Percentiles rank a stretch among this genome's conserved stretches.
Conservation (phyloP, 2,113 vertebrate species). For the Martes martes region DNA sequence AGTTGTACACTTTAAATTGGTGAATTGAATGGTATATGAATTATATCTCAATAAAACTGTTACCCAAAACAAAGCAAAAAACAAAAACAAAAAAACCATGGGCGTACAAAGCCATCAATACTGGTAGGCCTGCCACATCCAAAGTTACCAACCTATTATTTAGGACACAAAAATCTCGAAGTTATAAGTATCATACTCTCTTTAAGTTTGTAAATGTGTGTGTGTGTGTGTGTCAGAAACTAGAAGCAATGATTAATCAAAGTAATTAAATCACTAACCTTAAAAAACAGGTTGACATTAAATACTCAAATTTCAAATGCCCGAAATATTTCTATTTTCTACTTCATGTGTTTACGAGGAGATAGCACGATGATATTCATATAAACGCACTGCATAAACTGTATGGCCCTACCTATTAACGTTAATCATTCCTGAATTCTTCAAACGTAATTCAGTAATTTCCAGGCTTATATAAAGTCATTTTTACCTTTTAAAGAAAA, state of each 20-base stretch:
- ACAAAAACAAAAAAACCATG: neutral
- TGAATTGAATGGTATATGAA: neutral
- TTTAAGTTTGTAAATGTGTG: neutral
- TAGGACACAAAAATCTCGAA: neutral
- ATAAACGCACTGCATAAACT: neutral
- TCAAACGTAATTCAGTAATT: neutral
- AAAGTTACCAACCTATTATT: neutral
- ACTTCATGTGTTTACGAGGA: neutral
- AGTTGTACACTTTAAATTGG: neutral
- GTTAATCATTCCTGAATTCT: neutral
- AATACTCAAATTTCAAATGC: neutral
- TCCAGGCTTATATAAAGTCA: neutral
- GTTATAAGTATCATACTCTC: neutral
- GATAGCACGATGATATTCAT: neutral
- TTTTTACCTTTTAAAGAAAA: neutral
- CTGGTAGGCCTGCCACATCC: neutral
- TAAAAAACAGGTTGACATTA: neutral
- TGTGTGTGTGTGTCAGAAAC: neutral
- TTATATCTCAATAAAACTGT: neutral
- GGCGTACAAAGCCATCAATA: neutral
- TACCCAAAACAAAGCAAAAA: neutral
- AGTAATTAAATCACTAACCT: neutral
- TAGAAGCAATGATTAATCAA: neutral
- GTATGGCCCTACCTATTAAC: neutral
- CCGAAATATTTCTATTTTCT: neutral